Base-by-base conservation (phyloP, 92 coral and sea anemone genomes). In the Epizoanthus ramosus region DNA sequence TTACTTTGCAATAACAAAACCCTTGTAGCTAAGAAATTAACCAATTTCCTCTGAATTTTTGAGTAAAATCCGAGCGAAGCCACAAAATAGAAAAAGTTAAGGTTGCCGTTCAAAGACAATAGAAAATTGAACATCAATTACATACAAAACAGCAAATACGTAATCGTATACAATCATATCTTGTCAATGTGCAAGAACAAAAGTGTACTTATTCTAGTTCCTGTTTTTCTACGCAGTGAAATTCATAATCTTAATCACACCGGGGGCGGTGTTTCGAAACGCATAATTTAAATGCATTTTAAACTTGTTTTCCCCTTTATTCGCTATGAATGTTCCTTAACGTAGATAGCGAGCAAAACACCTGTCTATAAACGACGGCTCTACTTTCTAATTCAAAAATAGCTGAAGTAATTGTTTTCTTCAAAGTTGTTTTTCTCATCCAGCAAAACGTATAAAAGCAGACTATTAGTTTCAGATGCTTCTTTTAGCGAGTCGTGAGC, bases 331-430 rank as follows among this genome's bases (percentile, higher is more conserved):
- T 18, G 35, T 31, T 7, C 39, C 39, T 14, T 24, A 15, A 8
- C 22, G 18, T 1, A 15, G 39, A 15, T 66, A 5, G 15, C 14
- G 18, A 16, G 15, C 22, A 4, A 6, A 33, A 0, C 81, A 76
- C 81, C 81, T 76, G 81, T 68, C 24, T 33, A 28, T 6, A 53
- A 3, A 6, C 9, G 3, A 76, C 6, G n/a, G 22, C 60, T 37
- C 57, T 37, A 31, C 22, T 76, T 58, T 19, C 23, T 25, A 75
- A 16, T 59, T 39, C 18, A n/a, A 60, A 76, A 59, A 41, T 70
- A 76, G 69, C 39, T 76, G 8, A 60, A 76, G 37, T 76, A 35
- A 76, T 50, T 63, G 53, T 60, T 76, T 76, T 76, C 25, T 19
- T 35, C 13, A 76, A 63, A 25, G 45, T 74, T 33, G 63, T 59